Percentiles rank a stretch among this genome's conserved stretches.
Conservation (phyloP, 2,888 invertebrate species). For the Mythimna albipuncta region DNA sequence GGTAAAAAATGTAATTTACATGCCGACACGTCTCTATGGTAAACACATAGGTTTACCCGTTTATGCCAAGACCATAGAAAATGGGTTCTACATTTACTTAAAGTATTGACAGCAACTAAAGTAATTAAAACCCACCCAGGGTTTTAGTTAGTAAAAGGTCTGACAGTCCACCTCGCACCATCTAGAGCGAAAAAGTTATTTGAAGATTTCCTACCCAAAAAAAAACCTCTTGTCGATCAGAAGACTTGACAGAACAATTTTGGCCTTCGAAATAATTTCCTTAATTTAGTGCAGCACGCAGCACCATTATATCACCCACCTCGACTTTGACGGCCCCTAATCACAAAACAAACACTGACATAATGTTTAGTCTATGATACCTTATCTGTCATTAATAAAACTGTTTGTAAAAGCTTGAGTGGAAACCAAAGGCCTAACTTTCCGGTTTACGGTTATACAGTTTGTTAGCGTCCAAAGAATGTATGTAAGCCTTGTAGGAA, state of each 20-base stretch:
- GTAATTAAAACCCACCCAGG: too few relatives aligned
- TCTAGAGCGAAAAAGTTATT: too few relatives aligned
- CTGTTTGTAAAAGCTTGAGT: conserved; percentile 21
- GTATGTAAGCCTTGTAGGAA: conserved; percentile 44
- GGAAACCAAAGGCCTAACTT: conserved; percentile 25
- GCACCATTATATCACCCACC: conserved; percentile 30
- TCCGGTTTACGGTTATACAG: conserved; percentile 41
- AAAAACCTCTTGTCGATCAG: not conserved
- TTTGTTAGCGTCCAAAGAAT: conserved; percentile 46
- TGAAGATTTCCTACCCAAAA: too few relatives aligned
- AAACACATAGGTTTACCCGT: conserved; percentile 23
- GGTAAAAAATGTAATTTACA: conserved; percentile 49
- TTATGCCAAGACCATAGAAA: not conserved
- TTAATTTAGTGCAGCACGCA: conserved; percentile 1
- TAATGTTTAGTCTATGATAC: conserved; percentile 62
- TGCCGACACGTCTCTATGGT: conserved; percentile 39
- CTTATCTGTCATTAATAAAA: conserved; percentile 59
- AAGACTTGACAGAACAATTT: not conserved
- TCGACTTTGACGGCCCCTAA: conserved; percentile 40
- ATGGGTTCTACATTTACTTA: not conserved
- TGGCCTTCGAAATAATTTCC: not conserved
- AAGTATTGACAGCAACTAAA: too few relatives aligned
- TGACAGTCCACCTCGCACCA: too few relatives aligned
- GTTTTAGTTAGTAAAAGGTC: too few relatives aligned
- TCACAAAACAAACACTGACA: conserved; percentile 53